Conservation (phyloP, 2,113 vertebrate species). For the Gymnogyps californianus region DNA sequence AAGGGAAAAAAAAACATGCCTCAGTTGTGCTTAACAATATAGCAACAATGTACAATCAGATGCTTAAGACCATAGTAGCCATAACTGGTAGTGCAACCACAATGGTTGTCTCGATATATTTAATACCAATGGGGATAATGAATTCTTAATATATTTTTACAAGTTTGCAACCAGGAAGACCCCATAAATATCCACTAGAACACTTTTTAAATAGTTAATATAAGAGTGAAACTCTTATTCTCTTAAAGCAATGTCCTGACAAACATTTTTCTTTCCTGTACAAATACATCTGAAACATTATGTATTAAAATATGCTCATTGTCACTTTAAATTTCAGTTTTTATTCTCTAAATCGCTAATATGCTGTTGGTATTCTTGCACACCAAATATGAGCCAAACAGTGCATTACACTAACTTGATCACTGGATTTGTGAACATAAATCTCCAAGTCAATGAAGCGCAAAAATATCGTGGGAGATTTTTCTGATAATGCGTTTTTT, state of each 20-base stretch:
- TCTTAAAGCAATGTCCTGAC: conserved; percentile 6
- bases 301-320: conserved; percentile 44
- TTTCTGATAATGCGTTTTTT: not conserved
- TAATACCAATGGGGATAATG: conserved; percentile 19
- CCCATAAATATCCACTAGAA: conserved; percentile 37
- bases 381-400: conserved; percentile 72
- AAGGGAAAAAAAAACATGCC: conserved; percentile 34
- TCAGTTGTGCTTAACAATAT: conserved; percentile 34
- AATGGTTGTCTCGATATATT: not conserved
- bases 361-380: conserved; percentile 69
- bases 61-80: conserved; percentile 31
- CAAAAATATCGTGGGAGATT: not conserved
- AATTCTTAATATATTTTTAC: conserved; percentile 44
- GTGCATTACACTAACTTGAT: conserved; percentile 71
- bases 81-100: conserved; percentile 7
- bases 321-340: conserved; percentile 72
- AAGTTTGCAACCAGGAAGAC: conserved; percentile 36
- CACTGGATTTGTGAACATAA: conserved; percentile 30
- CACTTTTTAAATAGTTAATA: conserved; percentile 21
- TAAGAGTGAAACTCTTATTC: conserved; percentile 19
- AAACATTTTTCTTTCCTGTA: conserved; percentile 51
- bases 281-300: conserved; percentile 25
- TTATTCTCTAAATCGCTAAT: conserved; percentile 22
- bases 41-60: conserved; percentile 38
- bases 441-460: conserved; percentile 8